A percentile compares a stretch with the other conserved stretches of the same genome.
These are phyloP conservation scores for Atrina japonica DNA, from an alignment of 2,888 invertebrate genomes.

Conservation along the genomic window DNA sequence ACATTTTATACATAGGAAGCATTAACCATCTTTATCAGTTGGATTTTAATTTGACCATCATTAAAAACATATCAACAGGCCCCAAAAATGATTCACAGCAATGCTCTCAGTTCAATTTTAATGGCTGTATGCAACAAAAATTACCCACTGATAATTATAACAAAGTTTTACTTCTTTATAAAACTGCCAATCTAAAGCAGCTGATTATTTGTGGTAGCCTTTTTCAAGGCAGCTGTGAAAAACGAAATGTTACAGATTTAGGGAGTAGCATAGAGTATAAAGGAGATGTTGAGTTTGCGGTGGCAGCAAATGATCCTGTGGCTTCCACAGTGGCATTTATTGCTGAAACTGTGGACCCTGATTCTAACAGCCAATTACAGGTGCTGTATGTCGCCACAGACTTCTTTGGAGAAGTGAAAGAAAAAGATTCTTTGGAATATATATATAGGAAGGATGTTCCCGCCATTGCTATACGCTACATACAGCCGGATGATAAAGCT, in stretches of 20 bases:
- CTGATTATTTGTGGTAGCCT: constrained; percentile 78
- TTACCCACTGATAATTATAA: constrained; percentile 71
- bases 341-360: constrained; percentile 86
- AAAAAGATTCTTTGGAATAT: constrained; percentile 8
- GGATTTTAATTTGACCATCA: constrained; percentile 91
- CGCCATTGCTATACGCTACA: not conserved
- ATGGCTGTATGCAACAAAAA: constrained; percentile 46
- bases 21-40: constrained; percentile 96
- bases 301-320: constrained; percentile 96
- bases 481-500: not conserved
- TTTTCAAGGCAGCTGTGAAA: constrained; percentile 76
- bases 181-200: constrained; percentile 55
- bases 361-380: constrained; percentile 77
- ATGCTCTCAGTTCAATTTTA: constrained; percentile 84
- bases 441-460: not conserved
- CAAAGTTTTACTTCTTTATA: constrained; percentile 73
- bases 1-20: constrained; percentile 89
- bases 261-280: constrained; percentile 48
- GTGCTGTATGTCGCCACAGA: constrained; percentile 97
- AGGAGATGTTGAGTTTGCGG: constrained; percentile 77
- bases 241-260: constrained; percentile 66
- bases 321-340: constrained; percentile 98
- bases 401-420: constrained; percentile 37
- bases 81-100: constrained; percentile 91
- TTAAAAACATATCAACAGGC: constrained; percentile 84